Evolutionary conservation across 2,888 invertebrate genomes (phyloP), one percentile per base, ranked within the genome.

Genomic region (Acronicta alni): DNA sequence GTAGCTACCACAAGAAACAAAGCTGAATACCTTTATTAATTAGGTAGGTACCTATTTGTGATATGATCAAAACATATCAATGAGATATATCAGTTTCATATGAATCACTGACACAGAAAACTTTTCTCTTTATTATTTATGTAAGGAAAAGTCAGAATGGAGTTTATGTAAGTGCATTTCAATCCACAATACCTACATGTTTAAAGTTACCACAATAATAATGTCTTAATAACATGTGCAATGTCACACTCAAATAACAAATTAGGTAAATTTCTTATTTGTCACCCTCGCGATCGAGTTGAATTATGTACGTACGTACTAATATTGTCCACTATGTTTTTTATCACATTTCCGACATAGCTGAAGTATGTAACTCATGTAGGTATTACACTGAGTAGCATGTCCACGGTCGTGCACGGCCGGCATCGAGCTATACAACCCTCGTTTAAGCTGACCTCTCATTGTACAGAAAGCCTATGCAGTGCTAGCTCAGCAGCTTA

Each of bases 331-430:
- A 26, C 26, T 3, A 26, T 3, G 23, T 26, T 1, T 10, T 26
- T 26, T 61, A 57, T 8, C 67, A 67, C 61, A 55, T 72, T 72
- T 75, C 54, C 38, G 57, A 51, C 30, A 37, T 66, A 20, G 37
- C 35, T n/a, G n/a, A n/a, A n/a, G n/a, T n/a, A n/a, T n/a, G n/a
- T n/a, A n/a, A n/a, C n/a, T n/a, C n/a, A n/a, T n/a, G n/a, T n/a
- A n/a, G n/a, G n/a, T n/a, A n/a, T n/a, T n/a, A n/a, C n/a, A n/a
- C n/a, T n/a, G n/a, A n/a, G n/a, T n/a, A n/a, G n/a, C n/a, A n/a
- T n/a, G n/a, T n/a, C n/a, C n/a, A n/a, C n/a, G n/a, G n/a, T n/a
- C n/a, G n/a, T n/a, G n/a, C n/a, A n/a, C n/a, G n/a, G n/a, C n/a
- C n/a, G n/a, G n/a, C n/a, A n/a, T n/a, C n/a, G n/a, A n/a, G n/a